phyloP scores from a whole-genome alignment of 2,888 invertebrate species.

The Chaitophorus viminalis region DNA sequence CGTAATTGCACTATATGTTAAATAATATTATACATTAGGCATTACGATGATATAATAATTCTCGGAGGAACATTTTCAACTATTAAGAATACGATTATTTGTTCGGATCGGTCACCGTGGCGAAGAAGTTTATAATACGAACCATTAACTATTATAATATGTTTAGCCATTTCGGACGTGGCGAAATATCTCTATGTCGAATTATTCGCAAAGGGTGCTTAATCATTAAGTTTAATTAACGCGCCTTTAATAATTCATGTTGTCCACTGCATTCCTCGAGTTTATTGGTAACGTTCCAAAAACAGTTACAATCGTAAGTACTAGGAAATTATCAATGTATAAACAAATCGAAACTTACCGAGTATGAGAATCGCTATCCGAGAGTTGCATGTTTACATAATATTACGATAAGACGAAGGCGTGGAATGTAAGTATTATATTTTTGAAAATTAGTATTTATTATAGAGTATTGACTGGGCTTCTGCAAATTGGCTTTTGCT shows the following conservation, averaged over 20 bases:
- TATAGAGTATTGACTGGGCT: background rate
- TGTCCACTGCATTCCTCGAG: constrained; percentile 13
- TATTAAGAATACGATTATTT: background rate
- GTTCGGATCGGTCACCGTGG: background rate
- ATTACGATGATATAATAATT: too few species aligned
- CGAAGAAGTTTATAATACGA: background rate
- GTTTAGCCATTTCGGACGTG: background rate
- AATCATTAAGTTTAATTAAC: constrained; percentile 52
- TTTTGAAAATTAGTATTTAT: too few species aligned
- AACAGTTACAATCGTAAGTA: background rate
- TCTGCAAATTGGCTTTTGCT: background rate
- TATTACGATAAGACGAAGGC: background rate
- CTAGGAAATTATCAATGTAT: constrained; percentile 12
- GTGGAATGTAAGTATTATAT: background rate
- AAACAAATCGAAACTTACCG: background rate
- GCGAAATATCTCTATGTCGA: constrained; percentile 1
- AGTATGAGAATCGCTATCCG: background rate
- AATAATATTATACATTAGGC: too few species aligned
- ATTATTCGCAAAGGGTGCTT: background rate
- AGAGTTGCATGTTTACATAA: background rate
- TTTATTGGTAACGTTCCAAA: constrained; percentile 21
- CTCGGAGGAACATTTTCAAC: too few species aligned
- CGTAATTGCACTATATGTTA: too few species aligned
- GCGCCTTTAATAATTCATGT: constrained; percentile 35
- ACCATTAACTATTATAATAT: background rate